Evolutionary conservation across 2,888 invertebrate species (phyloP), one percentile per base, ranked within the genome.

Genomic region (Brachylomia viminalis): DNA sequence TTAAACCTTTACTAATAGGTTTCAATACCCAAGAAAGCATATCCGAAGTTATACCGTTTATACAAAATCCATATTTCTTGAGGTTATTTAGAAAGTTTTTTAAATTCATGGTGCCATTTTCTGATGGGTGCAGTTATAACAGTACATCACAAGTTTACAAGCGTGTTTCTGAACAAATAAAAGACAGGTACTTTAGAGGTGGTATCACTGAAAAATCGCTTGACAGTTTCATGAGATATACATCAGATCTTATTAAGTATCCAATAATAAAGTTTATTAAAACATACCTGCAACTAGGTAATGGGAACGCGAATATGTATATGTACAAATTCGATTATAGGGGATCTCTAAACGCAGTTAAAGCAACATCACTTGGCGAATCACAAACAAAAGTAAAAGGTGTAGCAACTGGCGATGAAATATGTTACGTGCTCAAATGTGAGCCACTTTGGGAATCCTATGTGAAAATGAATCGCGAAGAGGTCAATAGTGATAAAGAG

Each of bases 21-120:
- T 97, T 95, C 75, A 97, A 95, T 77, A 96, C 95, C 38, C 93
- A 95, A 89, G 97, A 97, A 89, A 94, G 95, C 85, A 94, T 96
- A 82, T 92, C 95, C n/a, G 95, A 96, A 92, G 89, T 92, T 3
- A 93, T 94, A 83, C 95, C 94, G 42, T 96, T 95, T 87, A 86
- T 96, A 83, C 94, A 93, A 30, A 94, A 95, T 75, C 90, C 94
- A 17, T 82, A 86, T 8, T 92, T 95, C 73, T 88, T 96, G 2
- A 93, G 92, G 81, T 92, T 90, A 61, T 94, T 95, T 42, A 77
- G 90, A 52, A 87, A 87, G 13, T 87, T 92, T 68, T 94, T 97
- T 56, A 95, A 95, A 85, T 97, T 93, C 72, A 92, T 95, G 90
- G 93, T 96, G 49, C 95, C 97, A 1, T 95, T 96, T 86, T 86